Conservation (phyloP, 1,140 invertebrate genomes). For the Bombus vancouverensis region DNA sequence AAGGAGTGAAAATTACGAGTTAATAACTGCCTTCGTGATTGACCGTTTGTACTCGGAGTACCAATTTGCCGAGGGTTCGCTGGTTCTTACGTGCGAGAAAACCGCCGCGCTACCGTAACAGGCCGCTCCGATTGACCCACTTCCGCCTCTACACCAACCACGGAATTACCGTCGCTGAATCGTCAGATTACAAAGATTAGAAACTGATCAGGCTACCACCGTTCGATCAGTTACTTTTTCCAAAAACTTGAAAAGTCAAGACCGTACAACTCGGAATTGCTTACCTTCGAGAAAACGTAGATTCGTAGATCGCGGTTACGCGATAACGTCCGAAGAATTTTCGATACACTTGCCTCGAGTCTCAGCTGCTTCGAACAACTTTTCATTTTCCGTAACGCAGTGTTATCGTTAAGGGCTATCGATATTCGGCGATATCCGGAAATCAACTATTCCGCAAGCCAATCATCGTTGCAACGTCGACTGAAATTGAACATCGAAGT, state of each 20-base stretch:
- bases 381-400: not conserved
- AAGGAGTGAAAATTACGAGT: slow-evolving; percentile 33
- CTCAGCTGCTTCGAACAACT: not conserved
- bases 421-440: not conserved
- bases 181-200: slow-evolving; percentile 1
- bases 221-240: not conserved
- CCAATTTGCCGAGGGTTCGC: slow-evolving; percentile 23
- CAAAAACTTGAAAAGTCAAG: not conserved
- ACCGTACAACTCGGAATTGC: no score
- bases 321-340: not conserved
- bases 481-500: not conserved
- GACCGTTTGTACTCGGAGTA: slow-evolving; percentile 41
- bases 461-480: no score
- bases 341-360: not conserved
- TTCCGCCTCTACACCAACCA: not conserved
- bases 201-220: not conserved
- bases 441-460: not conserved
- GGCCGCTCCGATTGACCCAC: slow-evolving; percentile 12
- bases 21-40: slow-evolving; percentile 39
- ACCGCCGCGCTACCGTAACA: not conserved
- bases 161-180: not conserved
- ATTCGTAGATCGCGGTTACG: not conserved
- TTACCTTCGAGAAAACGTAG: not conserved
- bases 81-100: slow-evolving; percentile 10
- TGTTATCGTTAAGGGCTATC: not conserved